phyloP scores from a whole-genome alignment of 1,140 invertebrate genomes.

The Scaptomyza pallida region DNA sequence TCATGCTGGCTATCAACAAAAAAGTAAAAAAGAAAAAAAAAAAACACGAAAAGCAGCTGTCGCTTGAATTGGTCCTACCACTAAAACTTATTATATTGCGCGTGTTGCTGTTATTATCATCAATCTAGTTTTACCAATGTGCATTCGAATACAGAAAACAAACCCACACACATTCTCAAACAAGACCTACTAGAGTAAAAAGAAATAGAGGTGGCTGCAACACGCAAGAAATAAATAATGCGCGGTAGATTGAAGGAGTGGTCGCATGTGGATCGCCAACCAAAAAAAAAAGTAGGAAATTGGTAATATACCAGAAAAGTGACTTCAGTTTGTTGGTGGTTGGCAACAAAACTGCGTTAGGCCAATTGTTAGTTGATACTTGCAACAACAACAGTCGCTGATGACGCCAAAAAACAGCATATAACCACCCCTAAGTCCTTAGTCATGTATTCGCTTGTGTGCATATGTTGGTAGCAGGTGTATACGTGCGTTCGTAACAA shows the following conservation, averaged over 20 bases:
- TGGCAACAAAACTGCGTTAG: slow-evolving; percentile 60
- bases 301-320: slow-evolving; percentile 56
- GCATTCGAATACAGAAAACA: slow-evolving; percentile 38
- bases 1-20: slow-evolving; percentile 75
- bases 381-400: slow-evolving; percentile 30
- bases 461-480: slow-evolving; percentile 21
- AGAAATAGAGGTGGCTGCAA: slow-evolving; percentile 18
- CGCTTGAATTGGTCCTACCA: slow-evolving; percentile 41
- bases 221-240: slow-evolving; percentile 45
- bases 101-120: slow-evolving; percentile 68
- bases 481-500: slow-evolving; percentile 33
- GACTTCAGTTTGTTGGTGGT: slow-evolving; percentile 55
- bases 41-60: slow-evolving; percentile 1
- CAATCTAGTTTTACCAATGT: slow-evolving; percentile 79
- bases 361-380: slow-evolving; percentile 35
- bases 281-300: slow-evolving; percentile 66
- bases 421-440: slow-evolving; percentile 55
- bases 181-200: slow-evolving; percentile 1
- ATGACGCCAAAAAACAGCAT: slow-evolving; percentile 60
- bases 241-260: slow-evolving; percentile 66
- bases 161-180: background rate
- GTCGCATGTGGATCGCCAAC: slow-evolving; percentile 44
- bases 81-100: slow-evolving; percentile 63
- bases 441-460: slow-evolving; percentile 19
- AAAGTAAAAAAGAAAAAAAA: slow-evolving; percentile 59